Evolutionary conservation across 2,113 vertebrate genomes (phyloP).

Genomic region (Urocitellus parryii): DNA sequence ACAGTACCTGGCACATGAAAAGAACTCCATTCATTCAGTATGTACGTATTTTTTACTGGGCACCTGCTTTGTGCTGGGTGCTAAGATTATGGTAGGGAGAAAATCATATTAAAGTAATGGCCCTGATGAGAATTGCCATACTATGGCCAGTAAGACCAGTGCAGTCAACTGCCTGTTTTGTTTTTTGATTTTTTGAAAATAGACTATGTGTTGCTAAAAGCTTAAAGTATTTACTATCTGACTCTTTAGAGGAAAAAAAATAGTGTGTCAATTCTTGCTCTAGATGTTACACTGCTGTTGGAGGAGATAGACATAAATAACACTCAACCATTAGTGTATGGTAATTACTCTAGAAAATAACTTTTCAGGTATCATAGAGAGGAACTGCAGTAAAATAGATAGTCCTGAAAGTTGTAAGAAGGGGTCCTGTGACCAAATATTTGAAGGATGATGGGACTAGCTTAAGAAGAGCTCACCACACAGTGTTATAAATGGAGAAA

Average conservation of each 20-base stretch:
- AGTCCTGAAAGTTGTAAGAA: background rate
- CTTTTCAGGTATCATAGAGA: background rate
- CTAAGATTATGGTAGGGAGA: background rate
- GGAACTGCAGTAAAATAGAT: background rate
- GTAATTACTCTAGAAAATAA: background rate
- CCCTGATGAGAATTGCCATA: background rate
- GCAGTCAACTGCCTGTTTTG: background rate
- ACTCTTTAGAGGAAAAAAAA: background rate
- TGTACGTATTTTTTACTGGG: background rate
- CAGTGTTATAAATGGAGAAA: background rate
- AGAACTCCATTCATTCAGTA: background rate
- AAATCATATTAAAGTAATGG: background rate
- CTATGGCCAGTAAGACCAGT: background rate
- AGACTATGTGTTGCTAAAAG: background rate
- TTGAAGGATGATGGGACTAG: background rate
- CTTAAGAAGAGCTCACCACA: background rate
- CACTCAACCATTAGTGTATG: background rate
- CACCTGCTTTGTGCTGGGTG: background rate
- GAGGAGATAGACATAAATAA: background rate
- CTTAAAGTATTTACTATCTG: conserved; percentile 24
- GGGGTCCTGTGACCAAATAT: background rate
- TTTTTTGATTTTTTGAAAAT: conserved; percentile 29
- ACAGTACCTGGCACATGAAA: background rate
- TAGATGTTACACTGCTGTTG: background rate
- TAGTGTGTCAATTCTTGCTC: background rate